Conservation (phyloP, 2,797 vertebrate species). For the Notamacropus eugenii region DNA sequence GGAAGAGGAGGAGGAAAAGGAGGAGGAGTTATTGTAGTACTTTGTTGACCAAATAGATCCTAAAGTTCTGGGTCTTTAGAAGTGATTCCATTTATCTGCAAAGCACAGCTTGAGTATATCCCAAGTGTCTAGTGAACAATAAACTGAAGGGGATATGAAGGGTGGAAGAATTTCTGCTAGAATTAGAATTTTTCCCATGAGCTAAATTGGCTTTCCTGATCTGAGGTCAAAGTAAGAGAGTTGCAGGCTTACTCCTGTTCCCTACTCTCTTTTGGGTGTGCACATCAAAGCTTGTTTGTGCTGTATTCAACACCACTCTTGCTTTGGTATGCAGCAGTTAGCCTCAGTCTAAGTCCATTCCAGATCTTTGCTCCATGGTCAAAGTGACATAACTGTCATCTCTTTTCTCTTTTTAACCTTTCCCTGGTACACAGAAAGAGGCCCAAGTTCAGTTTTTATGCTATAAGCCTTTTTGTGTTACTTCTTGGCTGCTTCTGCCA, state of each 20-base stretch:
- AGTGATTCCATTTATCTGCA: slow-evolving; percentile 2
- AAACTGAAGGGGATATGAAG: neutral
- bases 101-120: neutral
- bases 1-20: neutral
- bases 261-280: neutral
- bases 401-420: neutral
- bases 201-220: neutral
- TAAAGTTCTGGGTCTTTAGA: slow-evolving; percentile 25
- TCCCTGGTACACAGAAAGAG: neutral
- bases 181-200: neutral
- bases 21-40: neutral
- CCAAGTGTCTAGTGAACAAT: neutral
- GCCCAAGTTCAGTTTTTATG: neutral
- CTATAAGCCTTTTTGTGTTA: neutral
- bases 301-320: neutral
- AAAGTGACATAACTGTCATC: neutral
- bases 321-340: neutral
- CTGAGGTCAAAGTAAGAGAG: neutral
- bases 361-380: neutral
- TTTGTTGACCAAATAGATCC: neutral
- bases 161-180: too few species aligned
- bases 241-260: neutral
- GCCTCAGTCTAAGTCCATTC: neutral
- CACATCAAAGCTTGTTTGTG: neutral
- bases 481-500: neutral